Evolutionary conservation across 2,888 invertebrate genomes (phyloP), one percentile per base, ranked within the genome.

Genomic region (Lamproptera curius): DNA sequence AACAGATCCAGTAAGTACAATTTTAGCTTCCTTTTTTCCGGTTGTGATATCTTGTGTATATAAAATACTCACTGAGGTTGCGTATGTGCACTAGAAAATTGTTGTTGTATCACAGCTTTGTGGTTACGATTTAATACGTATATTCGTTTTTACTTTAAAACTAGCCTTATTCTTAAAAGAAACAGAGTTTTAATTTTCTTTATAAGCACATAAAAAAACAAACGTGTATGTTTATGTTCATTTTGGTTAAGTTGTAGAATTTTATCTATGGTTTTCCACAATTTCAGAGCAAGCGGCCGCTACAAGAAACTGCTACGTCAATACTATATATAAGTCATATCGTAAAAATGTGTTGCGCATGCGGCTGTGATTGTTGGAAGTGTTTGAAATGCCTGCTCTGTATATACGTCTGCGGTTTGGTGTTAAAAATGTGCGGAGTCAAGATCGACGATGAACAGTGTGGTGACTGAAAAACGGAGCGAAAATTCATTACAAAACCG

Each of bases 371-470:
- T 9, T 83, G 84, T 45, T 78, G 83, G 0, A 75, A 76, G 52
- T 70, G 81, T 0, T 43, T 85, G 10, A 70, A 72, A 28, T 84
- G 84, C 48, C 58, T 84, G 0, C 51, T 81, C 0, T 83, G 84
- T 52, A 64, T 85, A 0, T 77, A 81, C 0, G 60, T 76, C 0
- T 75, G 74, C 10, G 79, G 78, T 23, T 82, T 74, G 34, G 40
- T 85, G 1, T 50, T 77, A 20, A 76, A 65, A 46, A 64, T 81
- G 73, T 85, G 83, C 36, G 84, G 84, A 0, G 68, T 79, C 0
- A 82, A 84, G 40, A 73, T 44, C 13, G 28, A 38, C 16, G 43
- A 13, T 13, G n/a, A n/a, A n/a, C 37, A 44, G 20, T n/a, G 20
- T 6, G 20, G 20, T 3, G 20, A 20, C 20, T 6, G 20, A 20